A percentile compares a stretch with the other conserved stretches of the same genome.
Evolutionary conservation across 2,113 vertebrate genomes (phyloP).

Genomic region (Hassar affinis): DNA sequence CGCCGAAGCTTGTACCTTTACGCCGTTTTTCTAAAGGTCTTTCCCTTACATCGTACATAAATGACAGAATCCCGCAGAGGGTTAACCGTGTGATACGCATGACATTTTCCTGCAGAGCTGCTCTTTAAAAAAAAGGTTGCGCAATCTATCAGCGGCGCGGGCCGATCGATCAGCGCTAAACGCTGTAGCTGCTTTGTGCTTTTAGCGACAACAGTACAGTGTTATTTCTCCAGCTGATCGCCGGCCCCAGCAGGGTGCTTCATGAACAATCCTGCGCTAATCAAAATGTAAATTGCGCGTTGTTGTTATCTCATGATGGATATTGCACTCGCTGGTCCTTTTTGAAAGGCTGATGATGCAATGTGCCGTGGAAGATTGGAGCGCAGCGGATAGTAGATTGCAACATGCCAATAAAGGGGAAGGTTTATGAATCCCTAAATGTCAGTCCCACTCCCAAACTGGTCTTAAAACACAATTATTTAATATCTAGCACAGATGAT

Average conservation of each 20-base stretch:
- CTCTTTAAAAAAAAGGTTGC: constrained; percentile 35
- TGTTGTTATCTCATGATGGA: constrained; percentile 43
- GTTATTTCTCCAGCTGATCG: constrained; percentile 43
- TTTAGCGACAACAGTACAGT: constrained; percentile 29
- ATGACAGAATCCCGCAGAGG: constrained; percentile 4
- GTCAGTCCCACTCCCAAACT: constrained; percentile 35
- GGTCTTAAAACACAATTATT: constrained; percentile 49
- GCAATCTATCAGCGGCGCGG: constrained; percentile 20
- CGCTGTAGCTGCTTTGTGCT: constrained; percentile 1
- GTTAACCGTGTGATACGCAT: constrained; percentile 17
- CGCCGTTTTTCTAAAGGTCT: neutral
- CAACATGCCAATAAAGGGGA: constrained; percentile 44
- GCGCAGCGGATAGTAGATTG: constrained; percentile 27
- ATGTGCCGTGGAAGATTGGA: constrained; percentile 24
- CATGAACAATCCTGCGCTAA: constrained; percentile 30
- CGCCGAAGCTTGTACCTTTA: neutral
- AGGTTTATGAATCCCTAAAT: constrained; percentile 42
- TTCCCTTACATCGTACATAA: neutral
- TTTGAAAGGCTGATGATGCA: constrained; percentile 21
- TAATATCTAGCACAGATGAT: constrained; percentile 31
- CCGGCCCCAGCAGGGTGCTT: constrained; percentile 18
- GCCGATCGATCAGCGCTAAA: constrained; percentile 30
- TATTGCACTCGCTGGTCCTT: constrained; percentile 42
- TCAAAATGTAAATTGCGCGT: constrained; percentile 43
- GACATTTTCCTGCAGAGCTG: constrained; percentile 42